A percentile compares a stretch with the other conserved stretches of the same genome.
phyloP scores from a whole-genome alignment of 2,113 vertebrate species.

The Castor canadensis region DNA sequence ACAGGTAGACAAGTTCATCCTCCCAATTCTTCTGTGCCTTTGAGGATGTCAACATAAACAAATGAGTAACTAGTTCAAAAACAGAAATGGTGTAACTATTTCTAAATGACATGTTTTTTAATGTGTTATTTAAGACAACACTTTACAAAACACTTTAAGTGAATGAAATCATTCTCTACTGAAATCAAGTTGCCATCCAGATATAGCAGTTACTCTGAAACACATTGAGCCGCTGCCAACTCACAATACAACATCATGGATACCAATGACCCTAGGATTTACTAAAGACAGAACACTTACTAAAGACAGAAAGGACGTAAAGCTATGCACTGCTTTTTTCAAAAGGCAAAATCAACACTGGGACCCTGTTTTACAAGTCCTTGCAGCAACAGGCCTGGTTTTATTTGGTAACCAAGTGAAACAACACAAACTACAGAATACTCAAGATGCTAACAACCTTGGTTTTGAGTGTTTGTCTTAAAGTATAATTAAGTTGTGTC shows the following conservation, averaged over 20 bases:
- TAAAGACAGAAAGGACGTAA: not conserved
- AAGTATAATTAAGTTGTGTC: not conserved
- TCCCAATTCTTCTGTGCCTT: not conserved
- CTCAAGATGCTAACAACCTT: slow-evolving; percentile 46
- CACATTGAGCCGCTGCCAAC: not conserved
- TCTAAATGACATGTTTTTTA: not conserved
- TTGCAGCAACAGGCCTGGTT: not conserved
- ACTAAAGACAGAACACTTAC: too few relatives aligned
- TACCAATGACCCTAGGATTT: not conserved
- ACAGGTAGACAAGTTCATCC: not conserved
- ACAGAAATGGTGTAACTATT: not conserved
- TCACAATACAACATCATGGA: not conserved
- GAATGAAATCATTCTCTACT: slow-evolving; percentile 1
- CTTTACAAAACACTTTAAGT: not conserved
- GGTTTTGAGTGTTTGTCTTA: slow-evolving; percentile 46
- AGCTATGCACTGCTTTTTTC: not conserved
- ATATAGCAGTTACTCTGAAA: not conserved
- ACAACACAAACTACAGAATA: slow-evolving; percentile 23
- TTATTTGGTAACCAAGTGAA: not conserved
- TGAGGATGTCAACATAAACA: slow-evolving; percentile 32
- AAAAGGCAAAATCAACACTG: not conserved
- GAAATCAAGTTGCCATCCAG: not conserved
- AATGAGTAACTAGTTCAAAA: not conserved
- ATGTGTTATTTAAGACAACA: not conserved
- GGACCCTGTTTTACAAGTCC: not conserved